Evolutionary conservation across 2,888 invertebrate species (phyloP), one percentile per base, ranked within the genome.

Genomic region (Epistrophella euchroma): DNA sequence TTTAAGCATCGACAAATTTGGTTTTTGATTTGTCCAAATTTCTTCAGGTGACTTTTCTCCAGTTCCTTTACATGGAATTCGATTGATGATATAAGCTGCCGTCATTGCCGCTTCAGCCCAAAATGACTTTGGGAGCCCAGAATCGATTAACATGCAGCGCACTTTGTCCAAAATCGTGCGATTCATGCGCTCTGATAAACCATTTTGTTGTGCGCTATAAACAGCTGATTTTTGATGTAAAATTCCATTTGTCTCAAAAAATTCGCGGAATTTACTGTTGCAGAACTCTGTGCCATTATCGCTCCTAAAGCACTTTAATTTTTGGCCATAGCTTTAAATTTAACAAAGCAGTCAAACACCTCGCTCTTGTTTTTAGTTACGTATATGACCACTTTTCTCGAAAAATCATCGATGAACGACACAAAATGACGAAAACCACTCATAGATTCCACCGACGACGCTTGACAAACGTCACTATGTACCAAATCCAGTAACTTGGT

Each of bases 401-500:
- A 68, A 58, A 60, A 81, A 81, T 91, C 90, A 89, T 92, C 92
- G 60, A 90, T 88, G 60, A 92, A 90, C 4, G 90, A 90, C 32
- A 91, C 75, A 71, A 91, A 91, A 82, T 91, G 91, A 75, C 84
- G 89, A 7, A 28, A 88, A 88, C 90, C 90, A 22, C 90, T 90
- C 4, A 88, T 50, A 2, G 91, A 91, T 25, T 74, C 56, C 4
- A 84, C 84, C 73, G 90, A 89, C 90, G 91, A 90, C 5, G 91
- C 90, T 37, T 91, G 91, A 88, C 90, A 91, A 13, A 91, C 74
- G 83, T 92, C 91, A 11, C 90, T 73, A 75, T 91, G 91, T 6
- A 92, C 71, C 45, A 90, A n/a, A 35, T 91, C 89, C 35, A 92
- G 80, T 52, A 87, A 47, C 45, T 77, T 68, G 22, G 40, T 88